Base-by-base conservation (phyloP, 2,113 vertebrate genomes). In the Urocynchramus pylzowi region DNA sequence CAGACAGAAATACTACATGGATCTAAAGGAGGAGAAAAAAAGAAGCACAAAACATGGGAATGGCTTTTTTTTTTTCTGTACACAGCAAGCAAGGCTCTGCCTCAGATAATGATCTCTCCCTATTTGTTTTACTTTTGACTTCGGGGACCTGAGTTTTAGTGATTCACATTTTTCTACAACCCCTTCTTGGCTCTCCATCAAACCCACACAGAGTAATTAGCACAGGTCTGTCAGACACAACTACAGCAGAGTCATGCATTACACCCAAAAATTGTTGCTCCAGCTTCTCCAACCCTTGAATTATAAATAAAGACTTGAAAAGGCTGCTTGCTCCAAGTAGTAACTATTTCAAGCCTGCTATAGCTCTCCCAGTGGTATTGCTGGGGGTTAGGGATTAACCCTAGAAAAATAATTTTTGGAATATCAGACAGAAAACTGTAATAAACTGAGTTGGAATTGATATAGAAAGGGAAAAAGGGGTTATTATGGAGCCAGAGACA, bases 401-500 rank as follows among this genome's bases (percentile, higher is more conserved):
- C 90, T 78, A 70, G 88, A 96, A 97, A 97, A 97, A 96, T 89
- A 97, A 96, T 94, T 96, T 97, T 85, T 49, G n/a, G 81, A 87
- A 22, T 85, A 91, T 93, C 94, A 88, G 91, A 61, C 91, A 95
- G 45, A 67, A 76, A 94, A 89, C 47, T 47, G 54, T 79, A 95
- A 97, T 71, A 89, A 95, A 89, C 42, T 16, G 86, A 93, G 90
- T 74, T 96, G 77, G 94, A 91, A 86, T 23, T 49, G 59, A 91
- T 92, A 68, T 2, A 44, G 65, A 65, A 61, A 87, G 81, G 73
- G 77, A n/a, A 84, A 91, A 64, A 57, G 39, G 52, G 21, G 1
- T 47, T 49, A 53, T 87, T 60, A 33, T 21, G 20, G 70, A 60
- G 79, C 5, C 20, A 81, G 86, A 63, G 52, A 92, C 47, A 61